phyloP scores from a whole-genome alignment of 2,888 invertebrate genomes.

The Heliconius cydno region DNA sequence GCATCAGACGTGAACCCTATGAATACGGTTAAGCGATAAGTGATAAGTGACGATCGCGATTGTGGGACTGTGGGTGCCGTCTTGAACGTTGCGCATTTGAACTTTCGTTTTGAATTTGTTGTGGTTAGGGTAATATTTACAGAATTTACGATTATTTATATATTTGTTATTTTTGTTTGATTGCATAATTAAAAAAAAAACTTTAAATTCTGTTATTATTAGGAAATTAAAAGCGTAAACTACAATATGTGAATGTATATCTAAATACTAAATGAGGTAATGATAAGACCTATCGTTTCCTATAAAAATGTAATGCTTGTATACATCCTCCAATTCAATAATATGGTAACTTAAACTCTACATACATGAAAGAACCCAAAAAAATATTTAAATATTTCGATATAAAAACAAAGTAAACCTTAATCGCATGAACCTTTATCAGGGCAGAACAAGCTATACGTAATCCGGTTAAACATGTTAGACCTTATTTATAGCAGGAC shows the following conservation, averaged over 20 bases:
- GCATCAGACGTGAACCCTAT: conserved; percentile 78
- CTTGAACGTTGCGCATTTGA: conserved; percentile 14
- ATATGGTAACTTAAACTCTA: background rate
- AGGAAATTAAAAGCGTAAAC: background rate
- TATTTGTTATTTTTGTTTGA: background rate
- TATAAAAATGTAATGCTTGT: background rate
- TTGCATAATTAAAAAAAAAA: background rate
- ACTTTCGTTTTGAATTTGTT: background rate
- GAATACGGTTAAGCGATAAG: conserved; percentile 76
- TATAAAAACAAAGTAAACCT: conserved; percentile 39
- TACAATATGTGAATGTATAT: background rate
- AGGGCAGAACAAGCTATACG: conserved; percentile 73
- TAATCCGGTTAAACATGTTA: conserved; percentile 78
- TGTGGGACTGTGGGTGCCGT: background rate
- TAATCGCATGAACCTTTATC: conserved; percentile 67
- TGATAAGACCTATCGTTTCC: background rate
- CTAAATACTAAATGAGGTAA: background rate
- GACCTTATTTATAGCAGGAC: conserved; percentile 79
- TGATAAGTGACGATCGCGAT: conserved; percentile 68
- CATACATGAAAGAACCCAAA: background rate
- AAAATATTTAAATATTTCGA: conserved; percentile 13
- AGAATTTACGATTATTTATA: background rate
- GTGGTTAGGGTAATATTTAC: background rate
- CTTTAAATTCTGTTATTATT: too few species aligned
- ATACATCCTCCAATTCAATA: background rate